Conservation (phyloP, 2,797 vertebrate species). For the Hydrocynus forskahlii region DNA sequence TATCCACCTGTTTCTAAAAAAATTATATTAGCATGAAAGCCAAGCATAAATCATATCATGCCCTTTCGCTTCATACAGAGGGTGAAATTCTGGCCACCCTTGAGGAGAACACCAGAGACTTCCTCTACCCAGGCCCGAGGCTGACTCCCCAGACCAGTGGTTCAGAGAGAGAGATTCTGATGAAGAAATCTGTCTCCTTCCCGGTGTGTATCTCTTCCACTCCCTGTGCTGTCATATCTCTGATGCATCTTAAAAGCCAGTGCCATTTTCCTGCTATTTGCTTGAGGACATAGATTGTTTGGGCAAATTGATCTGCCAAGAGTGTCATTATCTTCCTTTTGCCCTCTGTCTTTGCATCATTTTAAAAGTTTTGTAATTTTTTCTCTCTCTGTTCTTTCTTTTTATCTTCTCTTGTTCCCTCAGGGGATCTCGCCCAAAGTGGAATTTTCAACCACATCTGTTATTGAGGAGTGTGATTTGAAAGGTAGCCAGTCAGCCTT, state of each 20-base stretch:
- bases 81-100: constrained; percentile 86
- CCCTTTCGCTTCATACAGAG: constrained; percentile 70
- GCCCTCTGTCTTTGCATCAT: constrained; percentile 74
- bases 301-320: constrained; percentile 77
- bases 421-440: constrained; percentile 95
- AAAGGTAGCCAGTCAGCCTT: constrained; percentile 59
- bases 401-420: constrained; percentile 61
- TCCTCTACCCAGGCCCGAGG: constrained; percentile 87
- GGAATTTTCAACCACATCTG: constrained; percentile 88
- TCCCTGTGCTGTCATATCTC: constrained; percentile 65
- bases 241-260: constrained; percentile 73
- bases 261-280: constrained; percentile 71
- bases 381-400: constrained; percentile 67
- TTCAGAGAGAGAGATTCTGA: constrained; percentile 85
- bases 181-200: constrained; percentile 86
- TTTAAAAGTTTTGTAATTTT: constrained; percentile 73
- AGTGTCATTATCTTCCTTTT: constrained; percentile 76
- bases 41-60: background rate
- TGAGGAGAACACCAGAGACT: constrained; percentile 87
- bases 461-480: constrained; percentile 87
- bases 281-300: constrained; percentile 72
- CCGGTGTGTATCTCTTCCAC: constrained; percentile 77
- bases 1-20: background rate
- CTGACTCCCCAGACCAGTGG: constrained; percentile 73
- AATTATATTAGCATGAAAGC: constrained; percentile 15